phyloP scores from a whole-genome alignment of 1,140 invertebrate genomes.

The Drosophila neocordata region DNA sequence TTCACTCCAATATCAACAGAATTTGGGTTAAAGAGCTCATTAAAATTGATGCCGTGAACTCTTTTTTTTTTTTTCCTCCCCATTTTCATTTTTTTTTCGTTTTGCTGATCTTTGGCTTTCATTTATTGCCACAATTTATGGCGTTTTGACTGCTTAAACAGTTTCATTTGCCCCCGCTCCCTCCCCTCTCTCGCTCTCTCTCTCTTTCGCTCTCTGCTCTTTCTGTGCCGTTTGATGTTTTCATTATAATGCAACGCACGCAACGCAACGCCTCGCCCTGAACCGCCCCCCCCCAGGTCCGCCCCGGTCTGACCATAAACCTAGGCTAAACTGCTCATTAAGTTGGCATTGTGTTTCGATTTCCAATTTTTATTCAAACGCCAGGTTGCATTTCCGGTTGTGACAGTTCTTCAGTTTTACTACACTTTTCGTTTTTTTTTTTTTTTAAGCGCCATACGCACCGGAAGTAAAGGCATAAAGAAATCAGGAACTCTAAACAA shows the following conservation, averaged over 20 bases:
- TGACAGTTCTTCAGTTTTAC: slow-evolving; percentile 45
- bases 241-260: slow-evolving; percentile 67
- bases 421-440: too few species aligned
- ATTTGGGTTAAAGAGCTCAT: slow-evolving; percentile 60
- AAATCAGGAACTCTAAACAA: slow-evolving; percentile 48
- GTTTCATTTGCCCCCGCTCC: slow-evolving; percentile 7
- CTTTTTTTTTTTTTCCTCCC: slow-evolving; percentile 27
- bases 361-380: slow-evolving; percentile 50
- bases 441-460: slow-evolving; percentile 49
- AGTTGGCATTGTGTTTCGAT: slow-evolving; percentile 62
- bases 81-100: background rate
- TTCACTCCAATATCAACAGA: slow-evolving; percentile 1
- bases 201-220: too few species aligned
- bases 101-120: slow-evolving; percentile 52
- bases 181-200: too few species aligned
- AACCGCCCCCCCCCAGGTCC: slow-evolving; percentile 8
- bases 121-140: slow-evolving; percentile 60
- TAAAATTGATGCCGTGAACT: slow-evolving; percentile 60
- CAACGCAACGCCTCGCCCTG: slow-evolving; percentile 20
- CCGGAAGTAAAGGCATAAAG: slow-evolving; percentile 61
- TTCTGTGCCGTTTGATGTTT: slow-evolving; percentile 12
- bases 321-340: slow-evolving; percentile 72
- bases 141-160: slow-evolving; percentile 48
- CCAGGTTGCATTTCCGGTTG: slow-evolving; percentile 77
- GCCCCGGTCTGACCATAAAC: slow-evolving; percentile 31